Percentiles rank a stretch among this genome's conserved stretches.
Conservation (phyloP, 2,113 vertebrate species). For the Stigmatopora argus region DNA sequence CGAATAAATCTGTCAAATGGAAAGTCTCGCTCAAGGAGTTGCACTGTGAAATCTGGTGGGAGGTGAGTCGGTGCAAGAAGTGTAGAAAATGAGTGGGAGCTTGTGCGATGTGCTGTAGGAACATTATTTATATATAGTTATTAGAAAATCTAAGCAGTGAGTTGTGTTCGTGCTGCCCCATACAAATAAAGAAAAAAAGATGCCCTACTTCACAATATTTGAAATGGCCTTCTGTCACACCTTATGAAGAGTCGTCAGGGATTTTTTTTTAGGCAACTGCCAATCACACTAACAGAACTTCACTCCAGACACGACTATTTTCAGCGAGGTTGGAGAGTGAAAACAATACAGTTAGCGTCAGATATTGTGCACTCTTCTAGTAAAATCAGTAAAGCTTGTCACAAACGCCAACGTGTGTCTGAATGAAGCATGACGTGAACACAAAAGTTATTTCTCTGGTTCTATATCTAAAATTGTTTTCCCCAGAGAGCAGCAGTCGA, state of each 20-base stretch:
- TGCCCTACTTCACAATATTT: not conserved
- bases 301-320: not conserved
- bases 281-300: not conserved
- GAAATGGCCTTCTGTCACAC: not conserved
- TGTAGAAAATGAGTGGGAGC: constrained; percentile 4
- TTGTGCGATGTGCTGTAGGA: not conserved
- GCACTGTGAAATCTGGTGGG: constrained; percentile 5
- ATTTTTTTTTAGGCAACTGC: not conserved
- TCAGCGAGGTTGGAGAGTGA: not conserved
- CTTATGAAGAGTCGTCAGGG: not conserved
- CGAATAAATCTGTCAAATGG: constrained; percentile 7
- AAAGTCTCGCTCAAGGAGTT: constrained; percentile 5
- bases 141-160: not conserved
- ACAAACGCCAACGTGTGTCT: not conserved
- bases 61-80: constrained; percentile 6
- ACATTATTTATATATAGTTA: not conserved
- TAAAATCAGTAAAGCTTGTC: not conserved
- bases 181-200: not conserved
- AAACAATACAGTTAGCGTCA: not conserved
- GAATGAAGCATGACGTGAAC: not conserved
- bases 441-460: not conserved
- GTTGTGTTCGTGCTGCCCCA: not conserved
- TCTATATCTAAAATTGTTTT: not conserved
- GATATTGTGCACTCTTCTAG: not conserved
- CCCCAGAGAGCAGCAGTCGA: not conserved